Base-by-base conservation (phyloP, 2,797 vertebrate genomes). In the Oryzias dopingdopingensis region DNA sequence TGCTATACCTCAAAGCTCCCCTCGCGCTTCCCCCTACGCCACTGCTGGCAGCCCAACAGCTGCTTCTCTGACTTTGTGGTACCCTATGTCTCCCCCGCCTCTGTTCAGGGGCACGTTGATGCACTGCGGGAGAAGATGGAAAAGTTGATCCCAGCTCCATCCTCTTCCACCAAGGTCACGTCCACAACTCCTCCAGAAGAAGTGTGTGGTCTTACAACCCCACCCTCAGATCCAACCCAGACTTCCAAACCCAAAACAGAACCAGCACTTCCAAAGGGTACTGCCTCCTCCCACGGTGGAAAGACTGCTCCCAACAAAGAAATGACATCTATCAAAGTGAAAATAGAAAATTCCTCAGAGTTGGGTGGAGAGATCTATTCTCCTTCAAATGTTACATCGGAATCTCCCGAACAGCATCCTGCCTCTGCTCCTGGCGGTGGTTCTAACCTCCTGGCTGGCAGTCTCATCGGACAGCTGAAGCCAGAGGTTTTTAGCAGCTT, bases 401-500 rank as follows among this genome's bases (percentile, higher is more conserved):
- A 67, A 7, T 87, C 86, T 56, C 82, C 87, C 10, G 83, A 81
- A 0, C 5, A 1, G 3, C 72, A 55, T 58, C 45, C 70, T 3
- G 61, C 67, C 1, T 6, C 62, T 4, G 47, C 62, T 23, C 46
- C 79, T 14, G 70, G 67, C 4, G 49, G 67, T 1, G 77, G 78
- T 20, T 63, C 89, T 0, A 81, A 67, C 44, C 64, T 88, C 42
- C 78, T 90, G 22, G 79, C 88, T 1, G 88, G 91, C 83, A 88
- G 90, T 82, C 84, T 99, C 55, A 96, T 98, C 50, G 94, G 93
- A 52, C 94, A 94, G 69, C 81, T 99, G 74, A 93, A 96, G 76
- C 95, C 95, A 0, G 96, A 98, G 83, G 86, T 94, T 23, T 94
- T 97, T 83, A 94, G 88, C 82, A 96, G 93, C 76, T 88, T 98